These are phyloP conservation scores for Euwallacea similis DNA, from an alignment of 1,140 invertebrate genomes.

Conservation along the genomic window DNA sequence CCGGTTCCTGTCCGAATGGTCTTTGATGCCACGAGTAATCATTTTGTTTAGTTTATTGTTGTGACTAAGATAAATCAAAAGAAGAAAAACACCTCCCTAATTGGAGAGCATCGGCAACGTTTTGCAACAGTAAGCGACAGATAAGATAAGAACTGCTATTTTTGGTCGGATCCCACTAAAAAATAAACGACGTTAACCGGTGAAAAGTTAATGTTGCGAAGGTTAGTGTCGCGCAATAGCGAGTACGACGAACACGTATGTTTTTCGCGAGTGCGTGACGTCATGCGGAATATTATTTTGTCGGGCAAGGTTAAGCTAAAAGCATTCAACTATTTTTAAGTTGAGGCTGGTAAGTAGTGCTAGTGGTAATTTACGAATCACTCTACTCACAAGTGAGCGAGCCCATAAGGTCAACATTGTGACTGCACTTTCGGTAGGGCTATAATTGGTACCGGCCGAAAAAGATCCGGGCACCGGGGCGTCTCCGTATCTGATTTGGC, in stretches of 20 bases:
- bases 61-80: neutral
- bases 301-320: conserved; percentile 28
- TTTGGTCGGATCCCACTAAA: conserved; percentile 17
- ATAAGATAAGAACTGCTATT: conserved; percentile 29
- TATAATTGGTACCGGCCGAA: too few species aligned
- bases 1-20: too few species aligned
- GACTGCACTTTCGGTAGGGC: too few species aligned
- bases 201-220: conserved; percentile 28
- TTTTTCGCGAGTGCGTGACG: conserved; percentile 25
- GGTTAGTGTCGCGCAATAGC: conserved; percentile 30
- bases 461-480: too few species aligned
- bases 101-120: too few species aligned
- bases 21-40: too few species aligned
- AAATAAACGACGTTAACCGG: conserved; percentile 20
- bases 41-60: too few species aligned
- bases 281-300: conserved; percentile 12
- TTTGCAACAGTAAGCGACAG: neutral
- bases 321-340: conserved; percentile 23
- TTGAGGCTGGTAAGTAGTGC: conserved; percentile 29
- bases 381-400: neutral
- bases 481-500: too few species aligned
- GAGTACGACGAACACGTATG: conserved; percentile 17
- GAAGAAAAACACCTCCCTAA: neutral
- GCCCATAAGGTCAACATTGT: too few species aligned
- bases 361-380: neutral